Evolutionary conservation across 2,888 invertebrate species (phyloP).

Genomic region (Philaethria dido): DNA sequence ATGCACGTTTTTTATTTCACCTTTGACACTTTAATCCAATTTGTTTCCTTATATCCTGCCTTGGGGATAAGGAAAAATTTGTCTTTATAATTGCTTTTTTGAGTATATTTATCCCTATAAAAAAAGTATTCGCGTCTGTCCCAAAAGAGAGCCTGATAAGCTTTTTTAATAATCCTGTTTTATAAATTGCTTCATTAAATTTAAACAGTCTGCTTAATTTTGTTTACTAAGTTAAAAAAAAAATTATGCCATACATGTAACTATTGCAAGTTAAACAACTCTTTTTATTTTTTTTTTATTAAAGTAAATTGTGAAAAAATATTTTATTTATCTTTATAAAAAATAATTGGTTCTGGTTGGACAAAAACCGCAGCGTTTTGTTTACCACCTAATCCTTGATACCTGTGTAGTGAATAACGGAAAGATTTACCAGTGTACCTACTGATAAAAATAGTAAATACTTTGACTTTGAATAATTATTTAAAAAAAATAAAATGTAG

Average conservation of each 20-base stretch:
- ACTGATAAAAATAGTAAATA: not conserved
- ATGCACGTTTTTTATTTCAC: slow-evolving; percentile 79
- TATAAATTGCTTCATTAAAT: slow-evolving; percentile 19
- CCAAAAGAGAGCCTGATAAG: slow-evolving; percentile 34
- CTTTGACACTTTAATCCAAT: slow-evolving; percentile 84
- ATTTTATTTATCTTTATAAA: too few relatives aligned
- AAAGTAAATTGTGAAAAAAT: too few relatives aligned
- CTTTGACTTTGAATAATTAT: too few relatives aligned
- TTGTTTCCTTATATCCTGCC: slow-evolving; percentile 77
- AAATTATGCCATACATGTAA: too few relatives aligned
- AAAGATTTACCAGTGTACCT: not conserved
- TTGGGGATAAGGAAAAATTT: slow-evolving; percentile 75
- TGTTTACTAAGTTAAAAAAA: not conserved
- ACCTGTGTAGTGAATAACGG: not conserved
- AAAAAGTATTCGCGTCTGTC: slow-evolving; percentile 26
- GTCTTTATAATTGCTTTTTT: slow-evolving; percentile 79
- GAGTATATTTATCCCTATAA: slow-evolving; percentile 57
- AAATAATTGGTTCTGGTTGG: too few relatives aligned
- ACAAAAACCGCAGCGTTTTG: too few relatives aligned
- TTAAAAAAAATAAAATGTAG: too few relatives aligned
- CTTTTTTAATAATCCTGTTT: slow-evolving; percentile 30
- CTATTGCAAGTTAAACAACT: too few relatives aligned
- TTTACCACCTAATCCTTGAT: not conserved
- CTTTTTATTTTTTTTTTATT: too few relatives aligned
- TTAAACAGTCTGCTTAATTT: slow-evolving; percentile 7